Percentiles rank a stretch among this genome's conserved stretches.
Evolutionary conservation across 2,113 vertebrate species (phyloP).

Genomic region (Solea senegalensis): DNA sequence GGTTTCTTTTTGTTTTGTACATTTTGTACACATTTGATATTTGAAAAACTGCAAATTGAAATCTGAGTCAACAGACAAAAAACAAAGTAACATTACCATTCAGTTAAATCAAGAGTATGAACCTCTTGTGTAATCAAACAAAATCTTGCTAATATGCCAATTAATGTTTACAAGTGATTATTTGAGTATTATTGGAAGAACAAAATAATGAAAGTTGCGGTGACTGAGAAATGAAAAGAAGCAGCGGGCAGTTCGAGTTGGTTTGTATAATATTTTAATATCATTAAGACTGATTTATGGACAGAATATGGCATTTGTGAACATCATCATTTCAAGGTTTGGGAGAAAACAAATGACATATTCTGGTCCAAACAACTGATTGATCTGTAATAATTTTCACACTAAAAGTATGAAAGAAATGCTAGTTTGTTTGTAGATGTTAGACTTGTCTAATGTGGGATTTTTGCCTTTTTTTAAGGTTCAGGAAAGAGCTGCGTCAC

Average conservation of each 20-base stretch:
- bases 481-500: conserved; percentile 62
- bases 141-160: conserved; percentile 4
- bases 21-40: neutral
- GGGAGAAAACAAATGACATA: too few relatives aligned
- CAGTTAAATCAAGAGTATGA: too few relatives aligned
- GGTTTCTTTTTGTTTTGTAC: neutral
- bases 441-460: neutral
- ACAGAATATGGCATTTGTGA: too few relatives aligned
- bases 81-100: neutral
- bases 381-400: too few relatives aligned
- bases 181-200: conserved; percentile 4
- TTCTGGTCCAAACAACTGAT: too few relatives aligned
- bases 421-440: neutral
- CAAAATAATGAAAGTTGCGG: neutral
- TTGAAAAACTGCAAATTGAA: neutral
- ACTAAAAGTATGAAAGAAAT: too few relatives aligned
- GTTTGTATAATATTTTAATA: neutral
- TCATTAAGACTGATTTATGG: too few relatives aligned
- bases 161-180: neutral
- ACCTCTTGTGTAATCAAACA: neutral
- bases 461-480: conserved; percentile 70
- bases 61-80: neutral
- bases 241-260: neutral
- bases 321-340: neutral
- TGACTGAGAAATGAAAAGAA: neutral